Evolutionary conservation across 2,888 invertebrate genomes (phyloP).

Genomic region (Pemphredon lugubris): DNA sequence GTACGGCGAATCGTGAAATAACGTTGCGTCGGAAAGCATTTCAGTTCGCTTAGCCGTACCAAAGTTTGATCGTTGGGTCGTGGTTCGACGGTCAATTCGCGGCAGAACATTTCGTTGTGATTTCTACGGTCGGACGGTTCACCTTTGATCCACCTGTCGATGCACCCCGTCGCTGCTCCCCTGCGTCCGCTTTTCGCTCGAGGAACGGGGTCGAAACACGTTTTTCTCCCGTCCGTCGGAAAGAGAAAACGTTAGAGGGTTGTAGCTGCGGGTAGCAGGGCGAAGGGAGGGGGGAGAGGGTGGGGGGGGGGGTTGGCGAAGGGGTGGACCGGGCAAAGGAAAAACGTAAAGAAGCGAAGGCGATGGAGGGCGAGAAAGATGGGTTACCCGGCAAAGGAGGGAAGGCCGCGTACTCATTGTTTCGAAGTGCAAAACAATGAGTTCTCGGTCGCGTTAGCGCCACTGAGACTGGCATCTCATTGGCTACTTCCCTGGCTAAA

Average conservation of each 20-base stretch:
- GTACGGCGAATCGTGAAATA: too few relatives aligned
- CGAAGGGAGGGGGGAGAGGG: conserved; percentile 15
- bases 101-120: conserved; percentile 32
- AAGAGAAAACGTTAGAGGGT: too few relatives aligned
- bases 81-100: background rate
- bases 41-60: background rate
- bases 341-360: conserved; percentile 2
- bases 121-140: conserved; percentile 25
- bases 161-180: background rate
- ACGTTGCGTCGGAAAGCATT: background rate
- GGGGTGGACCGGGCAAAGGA: conserved; percentile 3
- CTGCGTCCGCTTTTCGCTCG: background rate
- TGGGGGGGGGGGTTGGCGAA: background rate
- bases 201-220: too few relatives aligned
- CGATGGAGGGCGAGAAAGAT: conserved; percentile 4
- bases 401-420: conserved; percentile 46
- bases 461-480: conserved; percentile 36
- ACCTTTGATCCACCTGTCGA: background rate
- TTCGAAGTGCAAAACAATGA: conserved; percentile 44
- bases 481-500: conserved; percentile 38
- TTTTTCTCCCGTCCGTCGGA: too few relatives aligned
- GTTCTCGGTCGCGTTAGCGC: conserved; percentile 38
- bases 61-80: background rate
- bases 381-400: conserved; percentile 3
- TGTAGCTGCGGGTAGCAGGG: background rate